Evolutionary conservation across 1,140 invertebrate genomes (phyloP).

Genomic region (Cotesia chilonis): DNA sequence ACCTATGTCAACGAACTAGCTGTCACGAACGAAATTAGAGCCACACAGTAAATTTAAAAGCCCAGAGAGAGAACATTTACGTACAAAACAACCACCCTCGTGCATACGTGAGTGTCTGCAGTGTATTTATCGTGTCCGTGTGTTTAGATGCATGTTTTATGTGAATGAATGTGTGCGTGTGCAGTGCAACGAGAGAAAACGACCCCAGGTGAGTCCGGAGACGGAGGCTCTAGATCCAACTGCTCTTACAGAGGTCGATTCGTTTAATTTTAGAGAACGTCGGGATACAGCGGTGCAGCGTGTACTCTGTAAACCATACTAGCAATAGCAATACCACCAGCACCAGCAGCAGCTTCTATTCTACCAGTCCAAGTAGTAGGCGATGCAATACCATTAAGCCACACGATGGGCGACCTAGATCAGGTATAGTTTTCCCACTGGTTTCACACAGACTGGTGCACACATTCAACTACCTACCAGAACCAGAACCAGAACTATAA

Average conservation of each 20-base stretch:
- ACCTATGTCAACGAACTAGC: background rate
- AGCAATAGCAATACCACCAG: too few relatives aligned
- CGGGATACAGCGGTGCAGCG: background rate
- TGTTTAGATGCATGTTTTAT: too few relatives aligned
- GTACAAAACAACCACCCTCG: constrained; percentile 7
- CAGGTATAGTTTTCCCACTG: constrained; percentile 29
- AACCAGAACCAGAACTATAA: too few relatives aligned
- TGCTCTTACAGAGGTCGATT: constrained; percentile 34
- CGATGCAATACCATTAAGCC: constrained; percentile 44
- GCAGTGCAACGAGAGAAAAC: constrained; percentile 28
- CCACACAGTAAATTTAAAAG: constrained; percentile 38
- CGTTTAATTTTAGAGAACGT: constrained; percentile 42
- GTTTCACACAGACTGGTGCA: constrained; percentile 6
- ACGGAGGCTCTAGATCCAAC: constrained; percentile 11
- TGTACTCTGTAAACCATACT: background rate
- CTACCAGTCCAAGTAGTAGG: constrained; percentile 16
- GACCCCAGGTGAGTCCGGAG: constrained; percentile 31
- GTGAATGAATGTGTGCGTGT: constrained; percentile 9
- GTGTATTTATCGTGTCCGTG: too few relatives aligned
- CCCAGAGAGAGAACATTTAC: constrained; percentile 20
- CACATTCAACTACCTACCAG: background rate
- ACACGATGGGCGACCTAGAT: constrained; percentile 33
- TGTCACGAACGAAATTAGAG: constrained; percentile 32
- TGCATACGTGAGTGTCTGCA: too few relatives aligned
- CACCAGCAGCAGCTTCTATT: constrained; percentile 30